These are phyloP conservation scores for Pristionchus fissidentatus DNA, from an alignment of 2,888 invertebrate genomes.

Conservation along the genomic window DNA sequence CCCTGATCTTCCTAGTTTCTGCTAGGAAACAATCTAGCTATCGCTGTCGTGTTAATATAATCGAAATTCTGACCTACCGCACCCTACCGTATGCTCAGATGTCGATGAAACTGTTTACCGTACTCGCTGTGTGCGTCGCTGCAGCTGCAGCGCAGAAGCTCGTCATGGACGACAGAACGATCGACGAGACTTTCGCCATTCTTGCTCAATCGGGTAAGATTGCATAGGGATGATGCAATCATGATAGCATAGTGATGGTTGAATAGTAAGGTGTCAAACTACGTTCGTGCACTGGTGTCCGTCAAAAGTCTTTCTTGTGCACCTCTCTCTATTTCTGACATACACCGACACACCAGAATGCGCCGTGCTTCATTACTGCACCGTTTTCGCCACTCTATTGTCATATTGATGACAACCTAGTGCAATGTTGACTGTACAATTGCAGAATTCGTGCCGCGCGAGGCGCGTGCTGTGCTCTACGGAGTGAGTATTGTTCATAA, in stretches of 20 bases:
- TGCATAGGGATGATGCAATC: background rate
- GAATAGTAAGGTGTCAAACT: too few species aligned
- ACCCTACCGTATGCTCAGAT: background rate
- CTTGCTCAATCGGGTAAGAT: conserved; percentile 5
- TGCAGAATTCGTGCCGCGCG: conserved; percentile 26
- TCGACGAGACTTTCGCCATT: conserved; percentile 8
- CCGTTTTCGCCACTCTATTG: background rate
- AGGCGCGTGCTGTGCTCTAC: conserved; percentile 29
- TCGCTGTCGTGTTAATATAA: too few species aligned
- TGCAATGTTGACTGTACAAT: background rate
- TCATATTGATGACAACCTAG: too few species aligned
- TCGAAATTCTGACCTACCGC: too few species aligned
- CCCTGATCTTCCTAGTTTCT: too few species aligned
- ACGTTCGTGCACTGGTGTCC: too few species aligned
- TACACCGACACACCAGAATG: too few species aligned
- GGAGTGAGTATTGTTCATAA: background rate
- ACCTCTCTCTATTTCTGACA: too few species aligned
- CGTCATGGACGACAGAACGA: background rate
- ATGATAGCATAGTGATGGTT: too few species aligned
- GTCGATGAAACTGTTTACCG: background rate
- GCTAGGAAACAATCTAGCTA: too few species aligned
- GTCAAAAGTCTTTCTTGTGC: too few species aligned
- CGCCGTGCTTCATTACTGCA: too few species aligned
- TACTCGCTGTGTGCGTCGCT: background rate
- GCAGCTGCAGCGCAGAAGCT: background rate